Base-by-base conservation (phyloP, 1,140 invertebrate species). In the Arctopsyche grandis region DNA sequence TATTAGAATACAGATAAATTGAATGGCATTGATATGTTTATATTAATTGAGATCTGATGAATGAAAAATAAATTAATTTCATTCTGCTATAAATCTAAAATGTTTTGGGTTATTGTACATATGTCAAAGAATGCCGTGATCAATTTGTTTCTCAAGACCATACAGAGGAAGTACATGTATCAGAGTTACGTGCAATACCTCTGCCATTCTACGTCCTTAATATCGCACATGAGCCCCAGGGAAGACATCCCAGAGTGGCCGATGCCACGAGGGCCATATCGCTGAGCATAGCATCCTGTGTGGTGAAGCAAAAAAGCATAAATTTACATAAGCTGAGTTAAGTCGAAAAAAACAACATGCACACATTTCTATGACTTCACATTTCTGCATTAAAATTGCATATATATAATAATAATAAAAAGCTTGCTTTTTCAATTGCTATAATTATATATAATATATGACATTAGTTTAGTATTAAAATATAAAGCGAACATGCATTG, bases 191-290 rank as follows among this genome's bases (percentile, higher is more conserved):
- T 76, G 74, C 74, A 76, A 83, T 90, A 91, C 90, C 91, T 91
- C 88, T 92, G 91, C 88, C 90, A 90, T 84, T 92, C 91, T 85
- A 86, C 77, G 85, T 91, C 91, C 87, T 87, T 90, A 86, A 91
- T 89, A 89, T 93, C 92, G 85, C 90, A 92, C 87, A 91, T 92
- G 83, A 93, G 88, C 79, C 91, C 91, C 83, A 92, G 87, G 84
- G 91, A 90, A 81, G 93, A 94, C 83, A 94, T 94, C 83, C 93
- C 91, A 70, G 94, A 93, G 87, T 96, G 96, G 83, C 96, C 96
- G 87, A 96, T 93, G 81, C 96, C 96, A 87, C 96, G 94, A 80
- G 95, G 95, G 82, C 96, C 96, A 89, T 91, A 97, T 87, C 93
- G 93, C 89, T 93, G 92, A 84, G 92, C 90, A 90, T 94, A 93